Conservation (phyloP, 2,888 invertebrate species). For the Andrena haemorrhoa region DNA sequence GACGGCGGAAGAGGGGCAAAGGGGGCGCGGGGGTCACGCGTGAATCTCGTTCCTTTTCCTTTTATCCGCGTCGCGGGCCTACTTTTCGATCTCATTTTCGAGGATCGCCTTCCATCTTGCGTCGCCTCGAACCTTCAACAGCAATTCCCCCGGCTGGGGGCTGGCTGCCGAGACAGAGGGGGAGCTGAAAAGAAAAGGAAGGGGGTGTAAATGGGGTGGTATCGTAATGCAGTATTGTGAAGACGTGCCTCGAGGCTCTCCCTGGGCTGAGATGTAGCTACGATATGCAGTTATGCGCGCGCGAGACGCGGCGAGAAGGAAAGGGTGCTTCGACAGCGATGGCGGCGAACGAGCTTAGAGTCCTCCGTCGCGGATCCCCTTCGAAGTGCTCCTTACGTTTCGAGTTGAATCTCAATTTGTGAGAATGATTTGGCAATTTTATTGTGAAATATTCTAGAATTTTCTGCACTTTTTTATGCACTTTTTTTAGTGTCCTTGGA, state of each 20-base stretch:
- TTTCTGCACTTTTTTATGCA: no score
- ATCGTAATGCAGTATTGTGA: conserved; percentile 79
- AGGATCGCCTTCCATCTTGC: conserved; percentile 71
- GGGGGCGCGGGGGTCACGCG: neutral
- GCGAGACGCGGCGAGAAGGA: conserved; percentile 13
- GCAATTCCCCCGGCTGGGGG: conserved; percentile 54
- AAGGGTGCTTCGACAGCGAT: conserved; percentile 44
- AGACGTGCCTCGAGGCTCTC: conserved; percentile 73
- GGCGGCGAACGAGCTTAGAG: conserved; percentile 52
- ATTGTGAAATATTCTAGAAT: neutral
- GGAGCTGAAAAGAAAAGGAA: conserved; percentile 37
- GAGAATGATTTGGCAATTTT: neutral
- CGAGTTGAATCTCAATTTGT: neutral
- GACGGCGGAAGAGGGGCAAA: neutral
- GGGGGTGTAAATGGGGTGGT: conserved; percentile 61
- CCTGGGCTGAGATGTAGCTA: conserved; percentile 69
- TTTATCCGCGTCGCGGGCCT: conserved; percentile 59
- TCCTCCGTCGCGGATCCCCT: neutral
- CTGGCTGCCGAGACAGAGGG: conserved; percentile 22
- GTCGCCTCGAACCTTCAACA: conserved; percentile 62
- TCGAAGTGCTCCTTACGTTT: neutral
- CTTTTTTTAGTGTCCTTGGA: no score
- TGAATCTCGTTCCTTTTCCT: conserved; percentile 58
- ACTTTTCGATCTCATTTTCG: conserved; percentile 71
- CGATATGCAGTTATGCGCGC: conserved; percentile 68